These are phyloP conservation scores for Hassar affinis DNA, from an alignment of 2,113 vertebrate species.

Conservation along the genomic window DNA sequence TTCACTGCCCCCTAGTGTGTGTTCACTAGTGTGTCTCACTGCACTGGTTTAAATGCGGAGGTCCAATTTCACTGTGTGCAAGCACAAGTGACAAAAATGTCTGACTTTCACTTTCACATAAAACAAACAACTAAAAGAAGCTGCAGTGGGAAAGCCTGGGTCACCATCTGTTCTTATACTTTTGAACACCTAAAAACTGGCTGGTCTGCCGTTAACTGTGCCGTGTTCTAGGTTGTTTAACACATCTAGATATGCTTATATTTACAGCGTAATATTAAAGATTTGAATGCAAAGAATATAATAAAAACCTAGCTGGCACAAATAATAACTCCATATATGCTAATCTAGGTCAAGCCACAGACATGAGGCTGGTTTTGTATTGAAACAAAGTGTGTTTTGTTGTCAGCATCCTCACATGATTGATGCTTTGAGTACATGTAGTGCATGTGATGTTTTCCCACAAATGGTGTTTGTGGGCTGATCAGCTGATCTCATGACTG, in stretches of 20 bases:
- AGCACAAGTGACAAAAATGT: no score
- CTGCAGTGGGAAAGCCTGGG: no score
- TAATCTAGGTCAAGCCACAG: constrained; percentile 25
- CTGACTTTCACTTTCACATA: no score
- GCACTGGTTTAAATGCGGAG: no score
- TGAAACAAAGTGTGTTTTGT: constrained; percentile 35
- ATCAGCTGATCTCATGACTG: constrained; percentile 15
- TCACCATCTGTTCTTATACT: background rate
- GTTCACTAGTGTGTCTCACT: no score
- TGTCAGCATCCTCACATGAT: constrained; percentile 26
- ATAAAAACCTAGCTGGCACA: background rate
- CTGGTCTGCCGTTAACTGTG: background rate
- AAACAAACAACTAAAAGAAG: no score
- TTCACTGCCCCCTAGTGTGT: no score
- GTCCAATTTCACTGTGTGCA: no score
- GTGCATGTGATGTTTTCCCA: background rate
- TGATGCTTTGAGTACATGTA: background rate
- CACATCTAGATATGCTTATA: background rate
- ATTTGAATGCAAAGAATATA: background rate
- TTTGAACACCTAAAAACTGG: background rate
- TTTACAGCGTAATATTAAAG: background rate
- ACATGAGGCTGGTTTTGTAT: constrained; percentile 10
- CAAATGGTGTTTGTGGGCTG: background rate
- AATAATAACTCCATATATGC: background rate
- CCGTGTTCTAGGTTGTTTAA: background rate